A percentile compares a stretch with the other conserved stretches of the same genome.
These are phyloP conservation scores for Anagyrus pseudococci DNA, from an alignment of 2,888 invertebrate species.

Conservation along the genomic window DNA sequence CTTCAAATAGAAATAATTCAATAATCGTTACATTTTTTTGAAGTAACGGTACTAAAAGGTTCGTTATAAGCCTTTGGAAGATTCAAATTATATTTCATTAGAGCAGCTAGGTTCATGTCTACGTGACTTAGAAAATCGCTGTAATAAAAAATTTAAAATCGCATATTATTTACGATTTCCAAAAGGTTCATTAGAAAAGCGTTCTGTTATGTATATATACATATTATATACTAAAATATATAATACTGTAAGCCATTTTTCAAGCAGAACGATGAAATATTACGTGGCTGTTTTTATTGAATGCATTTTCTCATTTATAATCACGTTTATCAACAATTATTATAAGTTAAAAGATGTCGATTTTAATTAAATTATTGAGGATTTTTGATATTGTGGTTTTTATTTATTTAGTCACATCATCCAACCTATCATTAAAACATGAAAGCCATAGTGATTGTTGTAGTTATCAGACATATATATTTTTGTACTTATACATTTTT, in stretches of 20 bases:
- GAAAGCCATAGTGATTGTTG: no score
- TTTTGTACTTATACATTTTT: no score
- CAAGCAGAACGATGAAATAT: slow-evolving; percentile 23
- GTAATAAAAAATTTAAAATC: slow-evolving; percentile 19
- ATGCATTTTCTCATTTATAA: slow-evolving; percentile 32
- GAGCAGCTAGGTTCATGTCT: slow-evolving; percentile 23
- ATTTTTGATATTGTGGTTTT: slow-evolving; percentile 30
- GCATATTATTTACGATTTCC: slow-evolving; percentile 34
- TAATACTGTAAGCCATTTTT: slow-evolving; percentile 35
- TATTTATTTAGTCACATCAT: no score
- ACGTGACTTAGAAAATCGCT: slow-evolving; percentile 23
- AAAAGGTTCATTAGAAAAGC: slow-evolving; percentile 27
- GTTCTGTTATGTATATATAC: slow-evolving; percentile 38
- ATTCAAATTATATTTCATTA: slow-evolving; percentile 22
- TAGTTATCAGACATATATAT: no score
- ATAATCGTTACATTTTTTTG: no score
- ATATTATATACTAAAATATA: slow-evolving; percentile 33
- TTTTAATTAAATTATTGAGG: slow-evolving; percentile 39
- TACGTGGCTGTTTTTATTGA: slow-evolving; percentile 30
- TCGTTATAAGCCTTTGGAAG: slow-evolving; percentile 18
- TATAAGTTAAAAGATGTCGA: slow-evolving; percentile 25
- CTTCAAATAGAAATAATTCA: no score
- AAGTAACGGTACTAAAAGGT: slow-evolving; percentile 21
- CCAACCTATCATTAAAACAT: no score
- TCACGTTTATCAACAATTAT: slow-evolving; percentile 30